Base-by-base conservation (phyloP, 92 coral and sea anemone species). In the Desmophyllum pertusum region DNA sequence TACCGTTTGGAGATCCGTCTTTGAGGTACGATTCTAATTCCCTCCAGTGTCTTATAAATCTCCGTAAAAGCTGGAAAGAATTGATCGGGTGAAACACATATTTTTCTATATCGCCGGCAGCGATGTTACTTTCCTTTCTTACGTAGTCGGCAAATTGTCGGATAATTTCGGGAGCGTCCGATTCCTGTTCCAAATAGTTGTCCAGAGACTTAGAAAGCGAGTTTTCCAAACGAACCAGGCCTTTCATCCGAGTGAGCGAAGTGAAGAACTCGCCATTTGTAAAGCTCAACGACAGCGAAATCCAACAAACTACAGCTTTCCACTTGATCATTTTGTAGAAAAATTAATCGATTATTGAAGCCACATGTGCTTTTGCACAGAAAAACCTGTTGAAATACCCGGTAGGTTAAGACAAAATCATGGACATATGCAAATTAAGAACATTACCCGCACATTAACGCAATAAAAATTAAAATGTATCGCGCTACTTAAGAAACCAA, bases 1-100 rank as follows among this genome's bases (percentile, higher is more conserved):
- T 76, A 93, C 96, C 96, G 41, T 88, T 69, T 11, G 70, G 41
- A 35, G 95, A 91, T 79, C 89, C 81, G 40, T 88, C 69, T 23
- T 66, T 77, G 23, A 97, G 79, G 65, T 86, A 92, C 0, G 78
- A 70, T 17, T 84, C 92, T 38, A 97, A 36, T 29, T 92, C 94
- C 23, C 70, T 86, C 99, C 99, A 97, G 36, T 91, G 88, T 65
- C 89, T 85, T 0, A 88, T 69, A 45, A 94, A 97, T 35, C 99
- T 81, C 51, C 98, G 75, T 27, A 93, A 80, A 31, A 97, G 91
- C 61, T 92, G 88, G 45, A 89, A 90, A 2, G 95, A 86, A 31
- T 97, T 97, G 15, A 97, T 91, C 0, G 99, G 99, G 67, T 97
- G 99, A 6, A 93, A 95, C 10, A 93, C 84, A 78, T 94, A 97